A percentile compares a stretch with the other conserved stretches of the same genome.
Conservation (phyloP, 2,888 invertebrate genomes). For the Tenthredo mesomela region DNA sequence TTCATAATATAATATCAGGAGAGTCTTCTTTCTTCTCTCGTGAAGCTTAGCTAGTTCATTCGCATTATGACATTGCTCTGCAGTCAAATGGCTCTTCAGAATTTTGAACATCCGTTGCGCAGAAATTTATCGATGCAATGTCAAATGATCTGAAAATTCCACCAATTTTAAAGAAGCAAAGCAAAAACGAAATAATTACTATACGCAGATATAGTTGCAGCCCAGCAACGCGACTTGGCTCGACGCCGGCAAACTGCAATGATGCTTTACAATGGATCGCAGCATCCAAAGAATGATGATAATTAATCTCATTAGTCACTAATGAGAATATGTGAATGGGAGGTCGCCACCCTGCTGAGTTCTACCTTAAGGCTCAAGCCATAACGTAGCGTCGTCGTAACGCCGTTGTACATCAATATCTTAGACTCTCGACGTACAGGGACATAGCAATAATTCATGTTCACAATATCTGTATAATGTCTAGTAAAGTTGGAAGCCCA, state of each 20-base stretch:
- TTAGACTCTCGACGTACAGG: not conserved
- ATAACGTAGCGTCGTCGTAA: not conserved
- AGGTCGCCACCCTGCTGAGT: not conserved
- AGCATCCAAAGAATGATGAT: conserved; percentile 11
- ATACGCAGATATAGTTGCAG: not conserved
- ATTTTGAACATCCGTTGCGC: not conserved
- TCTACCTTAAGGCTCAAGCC: not conserved
- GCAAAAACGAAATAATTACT: not conserved
- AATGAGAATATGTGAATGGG: conserved; percentile 33
- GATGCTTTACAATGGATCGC: conserved; percentile 9
- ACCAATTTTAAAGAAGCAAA: not conserved
- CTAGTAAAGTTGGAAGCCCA: not conserved
- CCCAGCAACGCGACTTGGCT: not conserved
- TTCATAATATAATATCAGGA: conserved; percentile 9
- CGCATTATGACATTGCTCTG: too few relatives aligned
- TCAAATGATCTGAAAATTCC: too few relatives aligned
- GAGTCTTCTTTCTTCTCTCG: not conserved
- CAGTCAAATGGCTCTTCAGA: not conserved
- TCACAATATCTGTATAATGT: not conserved
- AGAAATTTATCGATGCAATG: not conserved
- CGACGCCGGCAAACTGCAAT: not conserved
- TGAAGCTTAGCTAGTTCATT: not conserved
- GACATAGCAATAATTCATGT: not conserved
- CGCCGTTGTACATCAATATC: conserved; percentile 7
- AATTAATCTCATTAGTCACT: conserved; percentile 38